Evolutionary conservation across 2,113 vertebrate species (phyloP), one percentile per base, ranked within the genome.

Genomic region (Phrynocephalus versicolor): DNA sequence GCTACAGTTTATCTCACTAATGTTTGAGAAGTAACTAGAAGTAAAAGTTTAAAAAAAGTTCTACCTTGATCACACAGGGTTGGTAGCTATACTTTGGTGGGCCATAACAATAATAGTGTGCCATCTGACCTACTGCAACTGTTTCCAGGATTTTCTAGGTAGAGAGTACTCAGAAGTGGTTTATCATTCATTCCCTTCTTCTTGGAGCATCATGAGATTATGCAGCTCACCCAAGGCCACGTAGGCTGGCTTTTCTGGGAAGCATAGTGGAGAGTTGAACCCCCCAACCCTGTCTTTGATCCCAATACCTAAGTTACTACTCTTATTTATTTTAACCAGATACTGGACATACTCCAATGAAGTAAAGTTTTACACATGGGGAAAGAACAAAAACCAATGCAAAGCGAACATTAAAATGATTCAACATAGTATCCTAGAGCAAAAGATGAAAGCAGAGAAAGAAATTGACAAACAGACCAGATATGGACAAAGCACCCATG

Each of bases 321-420:
- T 27, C 27, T 65, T 65, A 65, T 23, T 79, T 41, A 16, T 67
- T 57, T 67, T 37, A 86, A 67, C 70, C 21, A 67, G 33, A 30
- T 27, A 41, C 45, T 51, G 41, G n/a, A 35, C 8, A 30, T 64
- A 45, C 37, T 23, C 55, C 65, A 78, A 37, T 21, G 35, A 57
- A 25, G 37, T 51, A 3, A 82, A n/a, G 14, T 82, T 51, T 45
- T 51, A 51, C 10, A 12, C 18, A 41, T 39, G n/a, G 74, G n/a
- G 14, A 69, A 65, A 82, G n/a, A 78, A 72, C 39, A 62, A 87
- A 82, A 12, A 51, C 41, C 55, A 87, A 77, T 35, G 15, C 45
- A 27, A 81, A 77, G 55, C 27, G 27, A 23, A 12, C 30, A 62
- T 35, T 33, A 30, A 69, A 72, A 80, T 16, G 16, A 12, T 64